Base-by-base conservation (phyloP, 2,888 invertebrate species). In the Slavum lentiscoides region DNA sequence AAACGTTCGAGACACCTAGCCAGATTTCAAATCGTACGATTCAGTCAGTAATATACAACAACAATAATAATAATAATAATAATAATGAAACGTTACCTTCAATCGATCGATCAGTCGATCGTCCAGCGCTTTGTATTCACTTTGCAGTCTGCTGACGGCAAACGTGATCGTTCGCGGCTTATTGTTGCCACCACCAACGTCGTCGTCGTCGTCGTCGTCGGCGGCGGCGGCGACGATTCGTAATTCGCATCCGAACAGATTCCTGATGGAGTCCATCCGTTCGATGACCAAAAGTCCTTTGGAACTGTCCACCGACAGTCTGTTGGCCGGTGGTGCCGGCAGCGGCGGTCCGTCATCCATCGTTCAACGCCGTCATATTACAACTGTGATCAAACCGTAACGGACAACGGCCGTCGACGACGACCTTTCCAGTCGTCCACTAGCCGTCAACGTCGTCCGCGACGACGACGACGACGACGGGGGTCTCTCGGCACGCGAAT, bases 241-340 rank as follows among this genome's bases (percentile, higher is more conserved):
- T 39, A 80, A 21, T 19, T 80, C 77, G 62, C 77, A 80, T 4
- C 77, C 77, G n/a, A 80, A 80, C 69, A 80, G 70, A 39, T 80
- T 80, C 39, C 62, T 62, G 17, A 80, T 80, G 55, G 70, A 70
- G 53, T 80, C 77, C 64, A 80, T 70, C 21, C 77, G 77, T 23
- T 80, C 62, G 37, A 80, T 21, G 19, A 80, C 77, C 70, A 80
- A 19, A 23, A 53, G 77, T 39, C 70, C 70, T 62, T 80, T 80
- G 70, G 77, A 64, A n/a, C 55, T 62, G 62, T 80, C 77, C 62
- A 80, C 77, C 23, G 70, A 72, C 64, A 80, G 64, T 13, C 6
- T 55, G 21, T 55, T 55, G 69, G 55, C 39, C 39, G 21, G 19
- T 30, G 30, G 4, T 30, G 30, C 30, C 19, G 7, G 43, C 23